These are phyloP conservation scores for Apamea epomidion DNA, from an alignment of 2,888 invertebrate species.

Conservation along the genomic window DNA sequence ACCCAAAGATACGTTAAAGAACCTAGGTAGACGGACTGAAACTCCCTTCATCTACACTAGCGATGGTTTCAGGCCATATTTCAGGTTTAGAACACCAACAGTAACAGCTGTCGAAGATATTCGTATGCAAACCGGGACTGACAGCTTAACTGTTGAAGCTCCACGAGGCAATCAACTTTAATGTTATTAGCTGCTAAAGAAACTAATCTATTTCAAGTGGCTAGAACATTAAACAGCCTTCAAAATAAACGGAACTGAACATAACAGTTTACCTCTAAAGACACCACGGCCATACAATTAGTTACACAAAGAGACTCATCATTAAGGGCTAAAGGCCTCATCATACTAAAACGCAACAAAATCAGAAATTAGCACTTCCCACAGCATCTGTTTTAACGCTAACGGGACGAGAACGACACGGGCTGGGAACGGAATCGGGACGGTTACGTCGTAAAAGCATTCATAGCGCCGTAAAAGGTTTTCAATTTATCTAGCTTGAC, in stretches of 20 bases:
- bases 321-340: slow-evolving; percentile 3
- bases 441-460: slow-evolving; percentile 37
- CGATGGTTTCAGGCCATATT: background rate
- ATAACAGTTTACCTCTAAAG: background rate
- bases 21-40: background rate
- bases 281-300: slow-evolving; percentile 24
- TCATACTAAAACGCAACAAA: slow-evolving; percentile 32
- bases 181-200: slow-evolving; percentile 30
- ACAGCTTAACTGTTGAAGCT: slow-evolving; percentile 14
- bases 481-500: slow-evolving; percentile 40
- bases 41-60: background rate
- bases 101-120: background rate
- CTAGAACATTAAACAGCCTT: slow-evolving; percentile 28
- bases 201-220: slow-evolving; percentile 32
- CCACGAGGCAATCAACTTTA: slow-evolving; percentile 11
- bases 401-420: slow-evolving; percentile 25
- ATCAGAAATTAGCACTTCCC: slow-evolving; percentile 14
- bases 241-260: background rate
- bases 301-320: slow-evolving; percentile 36
- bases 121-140: slow-evolving; percentile 1
- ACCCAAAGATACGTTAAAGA: background rate
- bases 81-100: background rate
- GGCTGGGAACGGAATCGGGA: slow-evolving; percentile 2
- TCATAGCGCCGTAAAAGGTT: slow-evolving; percentile 41
- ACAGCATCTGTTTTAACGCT: background rate